Evolutionary conservation across 2,113 vertebrate species (phyloP).

Genomic region (Ictalurus furcatus): DNA sequence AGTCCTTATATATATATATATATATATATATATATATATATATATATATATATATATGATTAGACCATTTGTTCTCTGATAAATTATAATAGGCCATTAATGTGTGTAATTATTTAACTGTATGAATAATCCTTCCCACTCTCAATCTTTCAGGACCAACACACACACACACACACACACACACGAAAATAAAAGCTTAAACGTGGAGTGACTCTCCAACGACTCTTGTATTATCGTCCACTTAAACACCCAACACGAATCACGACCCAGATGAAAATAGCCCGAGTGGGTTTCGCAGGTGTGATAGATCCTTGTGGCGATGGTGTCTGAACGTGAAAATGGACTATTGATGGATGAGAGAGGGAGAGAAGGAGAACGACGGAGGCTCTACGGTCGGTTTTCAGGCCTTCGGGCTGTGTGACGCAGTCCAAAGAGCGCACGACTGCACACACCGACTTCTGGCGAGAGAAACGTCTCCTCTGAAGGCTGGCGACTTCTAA

Average conservation of each 20-base stretch:
- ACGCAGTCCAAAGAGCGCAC: neutral
- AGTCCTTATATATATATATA: neutral
- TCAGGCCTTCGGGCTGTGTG: neutral
- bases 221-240: neutral
- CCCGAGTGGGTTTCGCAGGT: neutral
- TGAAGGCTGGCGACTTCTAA: neutral
- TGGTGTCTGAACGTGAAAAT: constrained; percentile 18
- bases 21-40: constrained; percentile 30
- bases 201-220: neutral
- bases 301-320: neutral
- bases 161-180: neutral
- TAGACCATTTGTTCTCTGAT: constrained; percentile 1
- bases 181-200: neutral
- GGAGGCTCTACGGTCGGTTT: neutral
- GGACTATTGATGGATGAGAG: constrained; percentile 30
- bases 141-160: neutral
- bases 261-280: neutral
- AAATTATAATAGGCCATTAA: constrained; percentile 24
- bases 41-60: constrained; percentile 15
- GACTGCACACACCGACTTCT: neutral
- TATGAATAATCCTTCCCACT: constrained; percentile 24
- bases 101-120: constrained; percentile 37
- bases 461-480: neutral
- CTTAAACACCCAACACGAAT: constrained; percentile 11
- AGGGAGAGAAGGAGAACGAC: neutral